Evolutionary conservation across 2,888 invertebrate species (phyloP).

Genomic region (Tuta absoluta): DNA sequence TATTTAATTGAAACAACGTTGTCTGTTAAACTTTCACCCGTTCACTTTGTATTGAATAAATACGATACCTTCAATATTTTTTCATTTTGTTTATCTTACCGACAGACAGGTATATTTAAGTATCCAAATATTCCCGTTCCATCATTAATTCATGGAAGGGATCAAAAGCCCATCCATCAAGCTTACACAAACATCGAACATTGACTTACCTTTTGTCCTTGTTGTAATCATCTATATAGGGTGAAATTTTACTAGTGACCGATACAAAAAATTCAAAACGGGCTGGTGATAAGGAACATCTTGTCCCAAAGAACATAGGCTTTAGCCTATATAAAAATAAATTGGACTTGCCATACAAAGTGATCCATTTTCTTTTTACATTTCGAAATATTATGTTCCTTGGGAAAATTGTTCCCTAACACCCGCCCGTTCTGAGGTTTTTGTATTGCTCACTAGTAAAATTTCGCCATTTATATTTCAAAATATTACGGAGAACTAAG

Average conservation of each 20-base stretch:
- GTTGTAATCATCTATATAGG: neutral
- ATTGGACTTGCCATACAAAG: too few relatives aligned
- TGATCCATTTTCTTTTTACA: too few relatives aligned
- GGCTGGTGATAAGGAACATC: too few relatives aligned
- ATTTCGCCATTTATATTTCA: too few relatives aligned
- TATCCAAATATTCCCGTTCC: neutral
- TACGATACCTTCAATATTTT: neutral
- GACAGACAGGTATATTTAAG: neutral
- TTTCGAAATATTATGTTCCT: too few relatives aligned
- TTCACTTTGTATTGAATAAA: neutral
- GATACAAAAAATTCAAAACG: too few relatives aligned
- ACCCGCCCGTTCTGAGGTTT: too few relatives aligned
- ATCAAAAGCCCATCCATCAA: slow-evolving; percentile 1
- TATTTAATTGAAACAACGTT: neutral
- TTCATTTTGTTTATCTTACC: neutral
- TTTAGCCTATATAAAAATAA: too few relatives aligned
- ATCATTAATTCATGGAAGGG: slow-evolving; percentile 5
- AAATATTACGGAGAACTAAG: too few relatives aligned
- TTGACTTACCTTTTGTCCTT: neutral
- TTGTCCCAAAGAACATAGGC: too few relatives aligned
- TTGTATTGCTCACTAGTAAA: too few relatives aligned
- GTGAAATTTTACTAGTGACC: neutral
- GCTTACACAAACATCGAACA: neutral
- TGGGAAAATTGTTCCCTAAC: too few relatives aligned
- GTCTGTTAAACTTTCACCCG: neutral